phyloP scores from a whole-genome alignment of 2,888 invertebrate genomes.

The Apeira syringaria region DNA sequence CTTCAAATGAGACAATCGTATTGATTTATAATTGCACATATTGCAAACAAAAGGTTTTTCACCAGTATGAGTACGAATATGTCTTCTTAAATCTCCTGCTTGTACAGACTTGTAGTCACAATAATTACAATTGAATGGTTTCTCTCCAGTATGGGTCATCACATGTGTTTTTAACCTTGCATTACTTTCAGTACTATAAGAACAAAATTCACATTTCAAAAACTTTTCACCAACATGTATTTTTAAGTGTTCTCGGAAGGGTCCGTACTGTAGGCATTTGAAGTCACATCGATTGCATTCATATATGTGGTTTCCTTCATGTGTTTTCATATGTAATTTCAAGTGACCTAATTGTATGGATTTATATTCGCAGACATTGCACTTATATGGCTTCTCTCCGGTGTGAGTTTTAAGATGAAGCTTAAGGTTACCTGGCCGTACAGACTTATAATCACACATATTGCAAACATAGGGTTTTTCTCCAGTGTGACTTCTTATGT shows the following conservation, averaged over 20 bases:
- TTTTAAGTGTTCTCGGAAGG: slow-evolving; percentile 10
- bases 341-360: slow-evolving; percentile 16
- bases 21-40: slow-evolving; percentile 12
- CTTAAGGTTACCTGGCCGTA: slow-evolving; percentile 11
- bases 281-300: slow-evolving; percentile 9
- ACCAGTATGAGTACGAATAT: slow-evolving; percentile 10
- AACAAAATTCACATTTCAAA: slow-evolving; percentile 3
- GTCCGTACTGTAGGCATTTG: slow-evolving; percentile 3
- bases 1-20: slow-evolving; percentile 11
- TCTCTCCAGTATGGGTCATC: slow-evolving; percentile 15
- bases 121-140: slow-evolving; percentile 8
- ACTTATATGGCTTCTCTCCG: slow-evolving; percentile 12
- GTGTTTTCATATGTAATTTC: slow-evolving; percentile 15
- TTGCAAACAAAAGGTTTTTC: slow-evolving; percentile 11
- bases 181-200: slow-evolving; percentile 2
- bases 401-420: slow-evolving; percentile 16
- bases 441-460: slow-evolving; percentile 13
- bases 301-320: slow-evolving; percentile 12
- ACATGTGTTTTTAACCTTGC: slow-evolving; percentile 8
- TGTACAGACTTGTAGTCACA: slow-evolving; percentile 10
- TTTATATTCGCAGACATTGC: slow-evolving; percentile 13
- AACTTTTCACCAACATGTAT: slow-evolving; percentile 11
- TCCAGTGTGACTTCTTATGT: slow-evolving; percentile 11
- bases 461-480: slow-evolving; percentile 12
- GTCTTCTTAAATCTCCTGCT: slow-evolving; percentile 9